Conservation (phyloP, 2,113 vertebrate genomes). For the Zosterops lateralis region DNA sequence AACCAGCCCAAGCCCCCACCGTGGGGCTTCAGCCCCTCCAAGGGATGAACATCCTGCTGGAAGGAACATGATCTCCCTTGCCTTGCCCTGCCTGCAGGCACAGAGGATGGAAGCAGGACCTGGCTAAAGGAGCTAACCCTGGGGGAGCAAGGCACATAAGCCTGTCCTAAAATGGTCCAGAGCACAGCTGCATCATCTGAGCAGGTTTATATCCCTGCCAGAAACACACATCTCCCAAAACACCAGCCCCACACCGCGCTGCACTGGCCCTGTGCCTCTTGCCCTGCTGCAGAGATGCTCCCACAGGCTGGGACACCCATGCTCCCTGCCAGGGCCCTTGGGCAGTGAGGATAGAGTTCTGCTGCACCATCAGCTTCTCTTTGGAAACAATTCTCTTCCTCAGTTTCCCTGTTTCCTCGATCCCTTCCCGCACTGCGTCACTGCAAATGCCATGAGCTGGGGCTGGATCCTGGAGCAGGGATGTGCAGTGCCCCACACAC, state of each 20-base stretch:
- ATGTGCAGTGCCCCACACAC: neutral
- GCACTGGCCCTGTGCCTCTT: neutral
- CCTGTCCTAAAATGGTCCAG: neutral
- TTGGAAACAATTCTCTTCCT: neutral
- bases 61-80: accelerated
- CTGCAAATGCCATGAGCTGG: neutral
- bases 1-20: neutral
- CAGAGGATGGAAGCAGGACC: accelerated
- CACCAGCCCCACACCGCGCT: accelerated
- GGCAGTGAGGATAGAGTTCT: neutral
- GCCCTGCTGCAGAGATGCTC: neutral
- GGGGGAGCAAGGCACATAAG: accelerated
- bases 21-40: neutral
- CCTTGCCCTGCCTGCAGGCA: neutral
- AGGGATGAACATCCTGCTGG: neutral
- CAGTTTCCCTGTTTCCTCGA: neutral
- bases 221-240: neutral
- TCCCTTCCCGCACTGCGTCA: accelerated
- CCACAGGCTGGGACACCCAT: neutral
- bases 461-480: neutral
- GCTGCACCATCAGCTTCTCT: neutral
- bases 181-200: neutral
- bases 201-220: neutral
- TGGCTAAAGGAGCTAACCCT: neutral
- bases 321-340: neutral